Evolutionary conservation across 2,113 vertebrate species (phyloP), one percentile per base, ranked within the genome.

Genomic region (Etheostoma spectabile): DNA sequence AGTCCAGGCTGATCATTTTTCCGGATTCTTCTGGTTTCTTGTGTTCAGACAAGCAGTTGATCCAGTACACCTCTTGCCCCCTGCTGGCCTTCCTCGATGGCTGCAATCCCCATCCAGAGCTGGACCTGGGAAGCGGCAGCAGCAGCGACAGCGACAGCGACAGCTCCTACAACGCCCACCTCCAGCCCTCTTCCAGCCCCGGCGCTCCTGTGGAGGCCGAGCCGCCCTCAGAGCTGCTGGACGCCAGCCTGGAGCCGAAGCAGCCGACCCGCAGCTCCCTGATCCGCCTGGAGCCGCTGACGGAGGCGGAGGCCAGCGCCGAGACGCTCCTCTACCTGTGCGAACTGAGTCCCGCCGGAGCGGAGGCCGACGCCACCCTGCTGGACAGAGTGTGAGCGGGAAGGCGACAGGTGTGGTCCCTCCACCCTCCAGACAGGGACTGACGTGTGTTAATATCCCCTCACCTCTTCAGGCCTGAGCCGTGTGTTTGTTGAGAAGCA

Each of bases 281-380:
- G 80, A 96, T 99, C 87, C 96, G 96, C 19, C 93, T 99, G 88
- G 98, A 99, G 88, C 98, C 98, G 0, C 92, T 99, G 88, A 98
- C 97, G 0, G 98, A 99, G 90, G 97, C 97, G 0, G 97, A 99
- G 90, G 98, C 97, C 1, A 97, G 95, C 0, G 96, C 97, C 84
- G 96, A 97, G 60, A 97, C 97, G 0, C 96, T 99, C 3, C 99
- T 99, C 89, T 98, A 97, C 92, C 92, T 99, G 80, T 98, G 97
- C 24, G 97, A 98, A 95, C 97, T 99, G 76, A 90, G 91, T 83
- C 93, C 93, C 1, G 93, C 95, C 1, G 94, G 91, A 3, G 70
- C 56, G 0, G 94, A 96, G 78, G 89, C 88, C 1, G 96, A 97
- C 27, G 93, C 95, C 76, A 68, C 93, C 0, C 94, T 95, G 61